These are phyloP conservation scores for Prinia subflava DNA, from an alignment of 2,113 vertebrate species.

Conservation along the genomic window DNA sequence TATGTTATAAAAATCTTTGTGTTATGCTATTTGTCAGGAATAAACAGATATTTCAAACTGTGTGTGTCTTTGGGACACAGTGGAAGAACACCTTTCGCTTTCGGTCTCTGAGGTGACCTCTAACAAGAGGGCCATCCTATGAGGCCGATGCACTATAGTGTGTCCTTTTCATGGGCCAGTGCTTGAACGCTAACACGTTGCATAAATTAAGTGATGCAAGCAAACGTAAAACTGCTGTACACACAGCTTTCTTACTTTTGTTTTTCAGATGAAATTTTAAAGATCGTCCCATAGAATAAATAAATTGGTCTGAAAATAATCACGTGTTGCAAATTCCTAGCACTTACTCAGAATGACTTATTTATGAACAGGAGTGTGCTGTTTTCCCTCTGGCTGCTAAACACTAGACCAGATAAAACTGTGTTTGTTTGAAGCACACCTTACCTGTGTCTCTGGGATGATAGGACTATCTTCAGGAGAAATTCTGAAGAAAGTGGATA, in stretches of 20 bases:
- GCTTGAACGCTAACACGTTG: not conserved
- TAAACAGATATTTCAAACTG: not conserved
- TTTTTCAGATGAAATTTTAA: not conserved
- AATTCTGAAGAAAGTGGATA: conserved; percentile 92
- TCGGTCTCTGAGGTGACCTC: not conserved
- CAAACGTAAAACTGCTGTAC: not conserved
- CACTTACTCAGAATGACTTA: not conserved
- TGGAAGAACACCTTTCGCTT: not conserved
- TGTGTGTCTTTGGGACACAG: not conserved
- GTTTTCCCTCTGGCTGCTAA: not conserved
- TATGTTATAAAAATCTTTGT: not conserved
- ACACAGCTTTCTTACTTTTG: not conserved
- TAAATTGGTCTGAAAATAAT: not conserved
- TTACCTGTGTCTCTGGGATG: conserved; percentile 97
- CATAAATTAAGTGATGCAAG: not conserved
- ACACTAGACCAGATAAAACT: not conserved
- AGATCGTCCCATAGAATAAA: not conserved
- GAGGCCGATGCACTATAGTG: not conserved
- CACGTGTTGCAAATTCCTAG: not conserved
- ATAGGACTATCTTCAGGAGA: conserved; percentile 92
- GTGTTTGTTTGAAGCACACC: not conserved
- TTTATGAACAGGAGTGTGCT: not conserved
- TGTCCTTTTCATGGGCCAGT: not conserved
- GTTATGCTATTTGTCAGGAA: not conserved
- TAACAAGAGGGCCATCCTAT: not conserved